Evolutionary conservation across 1,140 invertebrate species (phyloP), one percentile per base, ranked within the genome.

Genomic region (Dendroctonus ponderosae): DNA sequence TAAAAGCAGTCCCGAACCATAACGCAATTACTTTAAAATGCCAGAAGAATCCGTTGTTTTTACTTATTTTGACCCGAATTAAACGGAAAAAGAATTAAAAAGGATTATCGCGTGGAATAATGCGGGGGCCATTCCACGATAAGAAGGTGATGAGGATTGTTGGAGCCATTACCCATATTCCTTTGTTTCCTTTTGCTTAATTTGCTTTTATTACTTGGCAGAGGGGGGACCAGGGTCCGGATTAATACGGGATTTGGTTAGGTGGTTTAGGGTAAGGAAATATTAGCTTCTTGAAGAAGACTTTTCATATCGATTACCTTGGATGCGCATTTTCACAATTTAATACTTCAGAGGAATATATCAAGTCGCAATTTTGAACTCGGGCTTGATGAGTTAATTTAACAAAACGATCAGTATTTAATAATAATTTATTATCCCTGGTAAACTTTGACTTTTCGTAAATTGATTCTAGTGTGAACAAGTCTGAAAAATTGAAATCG

Each of bases 31-130:
- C 49, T 51, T 58, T 65, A 50, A 43, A 42, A 57, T 65, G 49
- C 53, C 43, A 41, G 8, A 6, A 9, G n/a, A 46, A 50, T 26
- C 38, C 44, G 15, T 50, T 42, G 62, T 57, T 64, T 64, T 64
- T 65, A 58, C 62, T 57, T 57, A 65, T 57, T 65, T 41, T 26
- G 42, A 58, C 44, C 62, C 42, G 26, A 58, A 65, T 57, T 65
- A 65, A 58, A 65, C 40, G 41, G 44, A 56, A 51, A 56, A 65
- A 65, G 52, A 39, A 65, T 65, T 65, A 56, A 65, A 64, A 65
- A 65, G 44, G 62, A 65, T 57, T 65, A 65, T 65, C 62, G 43
- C 54, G n/a, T 15, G 37, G 52, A 65, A 65, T 57, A 65, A 63
- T 54, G 41, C 43, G 53, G 49, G 40, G 41, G 26, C 37, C 62